Evolutionary conservation across 2,797 vertebrate species (phyloP).

Genomic region (Rhadinocentrus ornatus): DNA sequence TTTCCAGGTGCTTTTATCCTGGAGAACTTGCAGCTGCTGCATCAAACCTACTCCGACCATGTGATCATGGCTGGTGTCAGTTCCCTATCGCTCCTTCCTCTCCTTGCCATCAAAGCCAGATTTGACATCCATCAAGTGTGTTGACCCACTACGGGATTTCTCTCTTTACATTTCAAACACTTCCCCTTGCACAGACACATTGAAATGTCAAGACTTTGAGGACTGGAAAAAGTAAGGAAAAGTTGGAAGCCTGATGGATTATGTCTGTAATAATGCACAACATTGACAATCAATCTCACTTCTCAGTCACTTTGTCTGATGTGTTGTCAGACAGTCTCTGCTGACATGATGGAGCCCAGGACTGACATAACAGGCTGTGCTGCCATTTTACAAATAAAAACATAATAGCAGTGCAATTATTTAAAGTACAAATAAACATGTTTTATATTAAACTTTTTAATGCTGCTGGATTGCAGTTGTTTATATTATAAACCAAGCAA

Average conservation of each 20-base stretch:
- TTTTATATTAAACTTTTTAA: no score
- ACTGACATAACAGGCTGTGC: slow-evolving; percentile 15
- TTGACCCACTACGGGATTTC: slow-evolving; percentile 47
- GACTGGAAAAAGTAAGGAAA: slow-evolving; percentile 22
- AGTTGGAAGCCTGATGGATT: slow-evolving; percentile 26
- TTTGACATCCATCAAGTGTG: slow-evolving; percentile 56
- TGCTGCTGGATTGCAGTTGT: no score
- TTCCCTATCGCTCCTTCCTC: slow-evolving; percentile 32
- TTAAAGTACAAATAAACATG: background rate
- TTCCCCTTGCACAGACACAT: slow-evolving; percentile 27
- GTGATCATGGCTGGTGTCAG: slow-evolving; percentile 15
- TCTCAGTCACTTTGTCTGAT: slow-evolving; percentile 39
- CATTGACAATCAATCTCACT: slow-evolving; percentile 34
- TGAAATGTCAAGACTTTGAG: slow-evolving; percentile 43
- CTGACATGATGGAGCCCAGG: background rate
- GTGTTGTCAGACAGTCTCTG: slow-evolving; percentile 18
- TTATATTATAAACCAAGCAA: no score
- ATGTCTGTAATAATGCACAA: background rate
- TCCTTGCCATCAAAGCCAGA: slow-evolving; percentile 29
- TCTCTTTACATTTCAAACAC: slow-evolving; percentile 55
- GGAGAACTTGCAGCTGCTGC: slow-evolving; percentile 28
- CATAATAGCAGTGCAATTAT: background rate
- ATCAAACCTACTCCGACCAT: slow-evolving; percentile 28
- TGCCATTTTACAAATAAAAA: slow-evolving; percentile 14
- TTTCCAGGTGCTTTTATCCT: slow-evolving; percentile 19